phyloP scores from a whole-genome alignment of 1,140 invertebrate species.

The Drosophila carrolli region DNA sequence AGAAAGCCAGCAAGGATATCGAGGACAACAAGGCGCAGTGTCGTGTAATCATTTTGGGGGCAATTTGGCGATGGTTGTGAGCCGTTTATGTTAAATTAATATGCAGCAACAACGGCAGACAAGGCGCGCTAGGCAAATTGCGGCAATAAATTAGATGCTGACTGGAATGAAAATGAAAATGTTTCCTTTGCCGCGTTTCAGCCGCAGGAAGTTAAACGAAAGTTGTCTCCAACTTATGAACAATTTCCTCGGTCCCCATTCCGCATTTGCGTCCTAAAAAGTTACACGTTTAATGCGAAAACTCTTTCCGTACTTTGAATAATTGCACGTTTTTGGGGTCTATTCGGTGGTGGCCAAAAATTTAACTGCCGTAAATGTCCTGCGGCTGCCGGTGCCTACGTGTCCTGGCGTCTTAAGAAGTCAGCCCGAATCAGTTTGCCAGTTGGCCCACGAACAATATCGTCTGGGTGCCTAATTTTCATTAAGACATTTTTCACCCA shows the following conservation, averaged over 20 bases:
- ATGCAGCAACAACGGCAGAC: constrained; percentile 60
- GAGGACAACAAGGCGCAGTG: constrained; percentile 9
- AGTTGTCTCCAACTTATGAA: constrained; percentile 65
- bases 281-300: constrained; percentile 56
- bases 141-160: constrained; percentile 68
- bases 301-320: constrained; percentile 73
- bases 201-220: constrained; percentile 58
- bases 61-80: constrained; percentile 70
- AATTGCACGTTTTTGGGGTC: constrained; percentile 64
- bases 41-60: constrained; percentile 66
- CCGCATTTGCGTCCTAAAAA: constrained; percentile 15
- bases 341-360: constrained; percentile 27
- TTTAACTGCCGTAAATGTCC: constrained; percentile 44
- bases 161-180: constrained; percentile 58
- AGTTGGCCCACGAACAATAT: constrained; percentile 22
- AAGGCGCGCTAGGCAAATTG: constrained; percentile 53
- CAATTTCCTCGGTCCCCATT: constrained; percentile 38
- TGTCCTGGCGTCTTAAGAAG: constrained; percentile 43
- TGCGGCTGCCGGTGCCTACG: constrained; percentile 40
- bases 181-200: constrained; percentile 27
- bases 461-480: constrained; percentile 52
- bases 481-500: constrained; percentile 51
- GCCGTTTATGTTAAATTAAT: constrained; percentile 76
- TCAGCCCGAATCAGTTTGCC: constrained; percentile 40
- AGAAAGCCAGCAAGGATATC: constrained; percentile 17